These are phyloP conservation scores for Trachops cirrhosus DNA, from an alignment of 2,797 vertebrate species.

Conservation along the genomic window DNA sequence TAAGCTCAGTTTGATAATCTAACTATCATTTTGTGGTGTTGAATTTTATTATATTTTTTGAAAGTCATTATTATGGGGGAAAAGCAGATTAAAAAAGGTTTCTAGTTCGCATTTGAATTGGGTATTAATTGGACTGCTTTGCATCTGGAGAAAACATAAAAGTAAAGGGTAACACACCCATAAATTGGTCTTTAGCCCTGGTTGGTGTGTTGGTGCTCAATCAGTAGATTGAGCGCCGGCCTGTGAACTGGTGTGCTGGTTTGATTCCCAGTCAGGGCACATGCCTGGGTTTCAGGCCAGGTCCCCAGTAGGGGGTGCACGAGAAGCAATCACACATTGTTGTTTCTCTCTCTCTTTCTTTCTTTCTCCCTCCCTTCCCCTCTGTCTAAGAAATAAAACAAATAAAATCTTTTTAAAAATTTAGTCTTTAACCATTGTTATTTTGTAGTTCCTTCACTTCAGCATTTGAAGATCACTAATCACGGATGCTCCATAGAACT, in stretches of 20 bases:
- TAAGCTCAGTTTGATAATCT: background rate
- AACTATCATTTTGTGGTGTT: conserved; percentile 10
- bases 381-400: too few relatives aligned
- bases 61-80: background rate
- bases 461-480: background rate
- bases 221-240: too few relatives aligned
- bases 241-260: too few relatives aligned
- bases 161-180: background rate
- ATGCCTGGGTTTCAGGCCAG: too few relatives aligned
- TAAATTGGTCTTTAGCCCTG: background rate
- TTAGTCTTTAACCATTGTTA: background rate
- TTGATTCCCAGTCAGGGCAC: too few relatives aligned
- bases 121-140: background rate
- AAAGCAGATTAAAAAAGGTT: background rate
- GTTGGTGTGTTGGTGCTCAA: too few relatives aligned
- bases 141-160: background rate
- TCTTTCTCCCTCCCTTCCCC: too few relatives aligned
- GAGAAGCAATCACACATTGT: too few relatives aligned
- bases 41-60: background rate
- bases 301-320: too few relatives aligned
- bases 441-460: background rate
- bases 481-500: background rate
- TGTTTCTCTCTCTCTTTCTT: too few relatives aligned
- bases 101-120: conserved; percentile 3
- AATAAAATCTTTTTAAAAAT: background rate